A percentile compares a stretch with the other conserved stretches of the same genome.
Evolutionary conservation across 1,140 invertebrate genomes (phyloP).

Genomic region (Apis mellifera): DNA sequence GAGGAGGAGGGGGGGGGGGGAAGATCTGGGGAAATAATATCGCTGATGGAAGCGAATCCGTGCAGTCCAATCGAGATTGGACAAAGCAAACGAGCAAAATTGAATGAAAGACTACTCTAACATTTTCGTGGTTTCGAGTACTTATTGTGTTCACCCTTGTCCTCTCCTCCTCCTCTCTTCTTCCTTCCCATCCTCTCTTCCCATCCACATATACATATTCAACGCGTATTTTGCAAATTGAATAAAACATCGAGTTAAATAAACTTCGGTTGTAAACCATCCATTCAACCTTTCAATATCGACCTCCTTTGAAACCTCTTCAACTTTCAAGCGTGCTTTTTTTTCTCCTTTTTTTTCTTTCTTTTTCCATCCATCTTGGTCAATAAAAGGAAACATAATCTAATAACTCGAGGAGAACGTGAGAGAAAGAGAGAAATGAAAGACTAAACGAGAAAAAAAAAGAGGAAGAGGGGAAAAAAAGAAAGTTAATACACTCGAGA

Average conservation of each 20-base stretch:
- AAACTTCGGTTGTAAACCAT: background rate
- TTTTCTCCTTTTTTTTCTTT: no score
- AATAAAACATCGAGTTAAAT: background rate
- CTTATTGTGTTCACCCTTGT: slow-evolving; percentile 17
- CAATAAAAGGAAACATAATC: background rate
- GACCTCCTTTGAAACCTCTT: background rate
- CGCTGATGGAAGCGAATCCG: slow-evolving; percentile 61
- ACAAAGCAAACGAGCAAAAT: slow-evolving; percentile 49
- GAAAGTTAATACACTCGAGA: background rate
- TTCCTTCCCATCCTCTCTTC: no score
- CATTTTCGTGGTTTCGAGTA: slow-evolving; percentile 20
- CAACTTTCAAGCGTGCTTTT: background rate
- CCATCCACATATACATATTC: background rate
- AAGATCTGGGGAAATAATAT: slow-evolving; percentile 62
- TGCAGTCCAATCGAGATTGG: slow-evolving; percentile 56
- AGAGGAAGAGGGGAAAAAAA: no score
- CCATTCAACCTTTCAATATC: background rate
- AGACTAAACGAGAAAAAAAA: background rate
- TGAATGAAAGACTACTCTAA: slow-evolving; percentile 40
- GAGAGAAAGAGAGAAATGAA: background rate
- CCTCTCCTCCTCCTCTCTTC: background rate
- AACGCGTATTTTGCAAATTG: background rate
- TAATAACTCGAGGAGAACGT: background rate
- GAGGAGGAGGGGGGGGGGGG: slow-evolving; percentile 38
- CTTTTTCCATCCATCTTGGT: background rate